A percentile compares a stretch with the other conserved stretches of the same genome.
These are phyloP conservation scores for Trachelus tabidus DNA, from an alignment of 2,888 invertebrate genomes.

Conservation along the genomic window DNA sequence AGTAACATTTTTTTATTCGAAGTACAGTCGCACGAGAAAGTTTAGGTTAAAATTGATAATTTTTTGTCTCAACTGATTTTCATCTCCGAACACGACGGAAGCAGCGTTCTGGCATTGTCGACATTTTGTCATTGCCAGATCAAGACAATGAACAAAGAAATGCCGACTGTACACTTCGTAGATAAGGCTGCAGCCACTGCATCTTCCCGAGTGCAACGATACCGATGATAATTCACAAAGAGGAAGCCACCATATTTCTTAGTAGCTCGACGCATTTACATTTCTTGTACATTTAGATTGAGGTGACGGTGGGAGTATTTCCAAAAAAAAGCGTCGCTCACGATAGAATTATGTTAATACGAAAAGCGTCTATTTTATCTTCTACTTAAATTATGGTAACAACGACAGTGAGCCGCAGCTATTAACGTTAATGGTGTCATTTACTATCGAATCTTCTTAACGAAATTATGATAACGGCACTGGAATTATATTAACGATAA, in stretches of 20 bases:
- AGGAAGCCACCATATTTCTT: neutral
- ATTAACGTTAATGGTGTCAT: constrained; percentile 1
- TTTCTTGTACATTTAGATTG: neutral
- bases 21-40: neutral
- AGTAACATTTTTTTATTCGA: no score
- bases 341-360: neutral
- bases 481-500: neutral
- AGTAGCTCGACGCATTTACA: neutral
- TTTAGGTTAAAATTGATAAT: neutral
- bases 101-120: neutral
- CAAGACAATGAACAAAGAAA: neutral
- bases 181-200: neutral
- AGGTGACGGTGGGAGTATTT: neutral
- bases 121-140: neutral
- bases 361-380: neutral
- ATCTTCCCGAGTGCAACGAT: neutral
- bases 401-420: neutral
- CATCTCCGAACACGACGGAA: neutral
- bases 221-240: neutral
- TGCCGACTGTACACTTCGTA: neutral
- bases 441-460: neutral
- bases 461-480: neutral
- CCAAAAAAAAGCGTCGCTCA: neutral
- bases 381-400: neutral
- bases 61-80: neutral